Base-by-base conservation (phyloP, 2,797 vertebrate genomes). In the Thripadectes ignobilis region DNA sequence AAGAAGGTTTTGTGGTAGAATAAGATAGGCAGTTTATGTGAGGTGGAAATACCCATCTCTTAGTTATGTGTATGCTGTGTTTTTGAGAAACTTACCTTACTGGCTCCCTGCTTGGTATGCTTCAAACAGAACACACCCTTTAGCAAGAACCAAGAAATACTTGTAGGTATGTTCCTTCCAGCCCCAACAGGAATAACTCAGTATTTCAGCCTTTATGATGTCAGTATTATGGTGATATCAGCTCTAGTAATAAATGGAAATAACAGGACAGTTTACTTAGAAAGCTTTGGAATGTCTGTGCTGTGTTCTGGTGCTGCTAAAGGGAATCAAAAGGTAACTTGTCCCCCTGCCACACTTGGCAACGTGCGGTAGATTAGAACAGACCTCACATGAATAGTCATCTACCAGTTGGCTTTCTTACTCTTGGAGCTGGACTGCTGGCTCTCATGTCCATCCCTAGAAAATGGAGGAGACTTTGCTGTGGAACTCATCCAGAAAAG, bases 111-210 rank as follows among this genome's bases (percentile, higher is more conserved):
- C 59, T 61, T 75, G 38, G 61, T 1, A 0, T 57, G 41, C 7
- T 82, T 81, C 23, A 78, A 59, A 88, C 32, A 76, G 21, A 82
- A 6, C 27, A 23, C 21, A 45, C 4, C 21, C 39, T 29, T 66
- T 43, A 36, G 43, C 30, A 10, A 26, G 46, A 91, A 38, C 81
- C 75, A 66, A 61, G 18, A 61, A 75, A 34, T 63, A 57, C 6
- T 51, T 74, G 30, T 7, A 51, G n/a, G 14, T 61, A 2, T 1
- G 1, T 68, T 62, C 38, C 10, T 8, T 9, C 16, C 0, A 0
- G 34, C 10, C 11, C 7, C 8, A 75, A 2, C 12, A 43, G 10
- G 34, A 59, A 48, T 86, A 80, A 80, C 49, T 73, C 11, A 14
- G 2, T 80, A 63, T 43, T 76, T 6, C 30, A 85, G 9, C 27